These are phyloP conservation scores for Acanthosepion lycidas DNA, from an alignment of 2,888 invertebrate species.

Conservation along the genomic window DNA sequence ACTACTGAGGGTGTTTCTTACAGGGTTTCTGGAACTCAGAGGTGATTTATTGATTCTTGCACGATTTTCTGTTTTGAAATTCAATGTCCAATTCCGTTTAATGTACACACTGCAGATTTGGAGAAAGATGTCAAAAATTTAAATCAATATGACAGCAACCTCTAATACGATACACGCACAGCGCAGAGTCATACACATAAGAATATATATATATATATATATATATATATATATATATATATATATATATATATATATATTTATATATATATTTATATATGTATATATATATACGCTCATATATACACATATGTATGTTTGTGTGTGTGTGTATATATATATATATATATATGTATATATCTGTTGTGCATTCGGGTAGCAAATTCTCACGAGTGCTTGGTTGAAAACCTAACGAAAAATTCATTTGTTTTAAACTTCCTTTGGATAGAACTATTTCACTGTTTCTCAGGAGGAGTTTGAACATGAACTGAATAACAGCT, in stretches of 20 bases:
- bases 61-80: neutral
- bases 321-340: too few species aligned
- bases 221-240: slow-evolving; percentile 35
- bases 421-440: too few species aligned
- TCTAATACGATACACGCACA: neutral
- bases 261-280: neutral
- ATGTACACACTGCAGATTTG: neutral
- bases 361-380: too few species aligned
- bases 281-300: too few species aligned
- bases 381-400: too few species aligned
- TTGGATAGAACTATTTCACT: too few species aligned
- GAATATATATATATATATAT: slow-evolving; percentile 39
- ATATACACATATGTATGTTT: too few species aligned
- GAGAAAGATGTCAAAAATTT: neutral
- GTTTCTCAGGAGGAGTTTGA: too few species aligned
- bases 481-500: too few species aligned
- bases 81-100: neutral
- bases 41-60: neutral
- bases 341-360: too few species aligned
- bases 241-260: neutral
- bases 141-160: neutral
- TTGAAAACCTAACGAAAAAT: too few species aligned
- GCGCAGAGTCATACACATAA: neutral
- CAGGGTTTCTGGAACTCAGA: neutral
- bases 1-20: neutral